Base-by-base conservation (phyloP, 2,797 vertebrate genomes). In the Hippoglossus hippoglossus region DNA sequence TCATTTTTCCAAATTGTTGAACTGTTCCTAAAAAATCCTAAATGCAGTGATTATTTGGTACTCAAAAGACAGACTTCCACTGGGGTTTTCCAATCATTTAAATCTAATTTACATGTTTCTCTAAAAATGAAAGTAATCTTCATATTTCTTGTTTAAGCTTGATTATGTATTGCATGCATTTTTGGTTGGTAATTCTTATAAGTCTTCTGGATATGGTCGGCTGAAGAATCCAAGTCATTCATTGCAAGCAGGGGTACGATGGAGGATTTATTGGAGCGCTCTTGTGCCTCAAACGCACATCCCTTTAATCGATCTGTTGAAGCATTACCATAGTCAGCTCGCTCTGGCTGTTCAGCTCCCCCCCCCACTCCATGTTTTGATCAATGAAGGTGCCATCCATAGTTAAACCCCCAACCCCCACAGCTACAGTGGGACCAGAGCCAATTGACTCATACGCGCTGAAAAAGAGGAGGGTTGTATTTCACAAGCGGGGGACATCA, bases 311-410 rank as follows among this genome's bases (percentile, higher is more conserved):
- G 82, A 93, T 93, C 80, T 10, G 57, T 71, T 79, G 72, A 85
- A 82, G 84, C 83, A 91, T 91, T 90, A 90, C 85, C 82, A 86
- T 89, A 86, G 89, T 81, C 83, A 69, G 84, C 85, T 88, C 69
- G 47, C 81, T 79, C 61, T 62, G 41, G 62, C 77, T 41, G 53
- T 50, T 82, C 55, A 26, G 62, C 54, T 18, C 26, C 7, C 22
- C 47, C 52, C 65, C 39, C 77, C 63, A 71, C 71, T 67, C 60
- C 55, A 81, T 55, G 52, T 61, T 76, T 67, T 77, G 85, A 92
- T 93, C 91, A 89, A 93, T 92, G 83, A 81, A 68, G 70, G 76
- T 69, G 56, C 79, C 60, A 72, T 86, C 73, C 67, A 77, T 67
- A 73, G 79, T 75, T 70, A 77, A 58, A 57, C 46, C 56, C 41